Conservation (phyloP, 2,113 vertebrate genomes). For the Oxyruncus cristatus region DNA sequence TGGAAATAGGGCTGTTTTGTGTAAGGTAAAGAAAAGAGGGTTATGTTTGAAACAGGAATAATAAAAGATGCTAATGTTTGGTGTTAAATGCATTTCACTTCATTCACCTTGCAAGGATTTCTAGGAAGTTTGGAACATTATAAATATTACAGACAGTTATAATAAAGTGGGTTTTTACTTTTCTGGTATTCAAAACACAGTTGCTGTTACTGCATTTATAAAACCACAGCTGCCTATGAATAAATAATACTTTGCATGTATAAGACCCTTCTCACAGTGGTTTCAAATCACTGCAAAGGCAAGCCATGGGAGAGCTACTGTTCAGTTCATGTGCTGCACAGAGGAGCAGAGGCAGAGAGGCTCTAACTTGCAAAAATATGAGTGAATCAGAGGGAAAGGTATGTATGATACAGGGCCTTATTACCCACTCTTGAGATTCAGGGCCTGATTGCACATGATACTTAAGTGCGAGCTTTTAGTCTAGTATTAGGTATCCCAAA, state of each 20-base stretch:
- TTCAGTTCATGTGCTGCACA: neutral
- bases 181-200: neutral
- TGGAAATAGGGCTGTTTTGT: constrained; percentile 83
- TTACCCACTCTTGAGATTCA: neutral
- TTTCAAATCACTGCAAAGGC: neutral
- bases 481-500: neutral
- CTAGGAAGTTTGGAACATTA: neutral
- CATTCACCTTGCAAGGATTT: neutral
- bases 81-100: neutral
- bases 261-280: neutral
- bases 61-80: constrained; percentile 34
- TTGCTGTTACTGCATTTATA: neutral
- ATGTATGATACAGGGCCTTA: neutral
- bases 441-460: neutral
- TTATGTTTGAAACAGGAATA: constrained; percentile 31
- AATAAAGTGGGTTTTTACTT: neutral
- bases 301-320: neutral
- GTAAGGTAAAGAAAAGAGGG: constrained; percentile 77
- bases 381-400: neutral
- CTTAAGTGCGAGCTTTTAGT: neutral
- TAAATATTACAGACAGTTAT: neutral
- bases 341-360: neutral
- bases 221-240: neutral
- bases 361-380: neutral
- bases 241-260: accelerated